Base-by-base conservation (phyloP, 2,888 invertebrate species). In the Oxystoma pomonae region DNA sequence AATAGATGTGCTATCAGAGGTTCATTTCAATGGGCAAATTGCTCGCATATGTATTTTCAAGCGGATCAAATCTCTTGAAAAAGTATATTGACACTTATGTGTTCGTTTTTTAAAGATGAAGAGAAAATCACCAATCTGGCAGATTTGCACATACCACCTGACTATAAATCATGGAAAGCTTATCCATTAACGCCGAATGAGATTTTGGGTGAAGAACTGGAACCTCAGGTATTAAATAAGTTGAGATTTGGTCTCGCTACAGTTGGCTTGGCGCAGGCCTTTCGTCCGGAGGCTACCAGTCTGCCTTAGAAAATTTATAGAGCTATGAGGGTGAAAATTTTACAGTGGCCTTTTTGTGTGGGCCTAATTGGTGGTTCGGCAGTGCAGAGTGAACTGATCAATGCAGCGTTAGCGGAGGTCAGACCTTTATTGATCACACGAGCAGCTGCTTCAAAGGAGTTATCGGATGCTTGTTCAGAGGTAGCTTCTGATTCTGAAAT, bases 281-380 rank as follows among this genome's bases (percentile, higher is more conserved):
- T 73, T 20, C 61, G 65, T 1, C 71, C 71, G 17, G 60, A 63
- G 2, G 61, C 64, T 20, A 58, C 57, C 1, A 59, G 60, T 12
- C 59, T 72, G 1, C 55, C 63, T 3, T 71, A 74, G 55, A 67
- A 63, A 51, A 60, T 55, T 9, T 74, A 66, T 57, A 53, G 69
- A 20, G 65, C 69, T 55, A 67, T 66, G 17, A 74, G 72, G 61
- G 22, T 69, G 1, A 67, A 64, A 35, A 68, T 73, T 60, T 55
- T 74, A 12, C 57, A 65, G 7, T 74, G 72, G 73, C 64, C 67
- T 9, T 63, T 73, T n/a, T 72, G 71, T 60, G 51, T 64, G 16
- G 70, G 67, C 7, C 20, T 62, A 5, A 58, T 62, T 20, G 21
- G 69, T 51, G 70, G 68, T 16, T 69, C 68, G 20, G 70, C 68